Base-by-base conservation (phyloP, 1,140 invertebrate species). In the Conus ventricosus region DNA sequence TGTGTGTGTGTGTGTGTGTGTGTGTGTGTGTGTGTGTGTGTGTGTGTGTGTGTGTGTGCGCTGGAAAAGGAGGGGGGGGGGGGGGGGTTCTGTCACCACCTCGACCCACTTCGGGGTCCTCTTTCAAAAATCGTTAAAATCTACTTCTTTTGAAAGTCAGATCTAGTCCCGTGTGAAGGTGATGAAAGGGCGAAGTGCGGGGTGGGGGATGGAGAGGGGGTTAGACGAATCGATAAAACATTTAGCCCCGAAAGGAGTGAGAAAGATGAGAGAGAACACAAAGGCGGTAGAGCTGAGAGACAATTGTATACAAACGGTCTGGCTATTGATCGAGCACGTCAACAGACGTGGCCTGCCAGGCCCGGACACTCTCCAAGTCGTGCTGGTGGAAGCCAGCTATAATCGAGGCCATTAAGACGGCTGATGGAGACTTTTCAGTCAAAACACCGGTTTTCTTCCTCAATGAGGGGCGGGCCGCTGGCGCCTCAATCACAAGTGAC, bases 221-320 rank as follows among this genome's bases (percentile, higher is more conserved):
- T 13, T 6, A 71, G 67, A 71, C 11, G 67, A 71, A n/a, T 71
- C 67, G 67, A 71, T 71, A 71, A 71, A 71, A 71, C 67, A 71
- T 71, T 71, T 71, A 71, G 67, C 67, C 6, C 67, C 60, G 10
- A 71, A n/a, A 71, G 67, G 67, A 71, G 13, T 71, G 67, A 20
- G 67, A 71, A 71, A 71, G 67, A 71, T 71, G 67, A 71, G 67
- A 71, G 67, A 71, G 60, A 63, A 6, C 17, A 20, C 67, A 71
- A 71, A 71, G 67, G 67, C 67, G 6, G 23, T 11, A 20, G 67
- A 71, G 20, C 67, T n/a, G 67, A 71, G 20, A 71, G 67, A 71
- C 67, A 71, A 71, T 71, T 71, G 67, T 71, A 71, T 71, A 20
- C 67, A 71, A 71, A 71, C 67, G 67, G 67, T 71, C 67, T 71